Base-by-base conservation (phyloP, 2,797 vertebrate species). In the Vireo griseus region DNA sequence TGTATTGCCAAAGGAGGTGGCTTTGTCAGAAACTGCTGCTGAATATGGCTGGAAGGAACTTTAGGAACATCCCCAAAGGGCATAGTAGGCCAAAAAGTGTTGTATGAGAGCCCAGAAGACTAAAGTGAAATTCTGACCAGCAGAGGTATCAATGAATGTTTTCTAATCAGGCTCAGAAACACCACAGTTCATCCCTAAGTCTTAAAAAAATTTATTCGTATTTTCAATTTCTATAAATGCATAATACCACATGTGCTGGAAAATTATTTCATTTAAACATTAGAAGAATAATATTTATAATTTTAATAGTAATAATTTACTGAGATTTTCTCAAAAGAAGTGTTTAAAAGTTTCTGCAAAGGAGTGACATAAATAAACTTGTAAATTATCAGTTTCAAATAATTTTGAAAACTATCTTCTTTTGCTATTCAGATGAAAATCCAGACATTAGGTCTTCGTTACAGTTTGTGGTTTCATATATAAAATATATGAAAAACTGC, bases 401-500 rank as follows among this genome's bases (percentile, higher is more conserved):
- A 0, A 25, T 51, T 65, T 68, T 91, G 29, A 77, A 82, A 93
- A 35, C 8, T 58, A 10, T 59, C 22, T 77, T 78, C 15, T 66
- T 93, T 67, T 87, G 28, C 20, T 85, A 8, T 62, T 93, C 11
- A 22, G 59, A 54, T 68, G 10, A 86, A 54, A 83, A 75, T 62
- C 42, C 10, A 77, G 42, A 54, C 47, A 24, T 40, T 47, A 61
- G 89, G 16, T 58, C 68, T 71, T 82, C 67, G 16, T 63, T 73
- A 50, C 10, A 42, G 21, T 69, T 89, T 28, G 20, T 88, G n/a
- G 17, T 75, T 83, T 80, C 48, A 83, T 74, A 54, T 15, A 61
- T 22, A 91, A 91, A 86, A 92, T 66, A 25, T n/a, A 80, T 71
- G 39, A 88, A 82, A 73, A 55, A 3, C 75, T 89, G n/a, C 51